Evolutionary conservation across 2,888 invertebrate species (phyloP).

Genomic region (Drosophila rellima): DNA sequence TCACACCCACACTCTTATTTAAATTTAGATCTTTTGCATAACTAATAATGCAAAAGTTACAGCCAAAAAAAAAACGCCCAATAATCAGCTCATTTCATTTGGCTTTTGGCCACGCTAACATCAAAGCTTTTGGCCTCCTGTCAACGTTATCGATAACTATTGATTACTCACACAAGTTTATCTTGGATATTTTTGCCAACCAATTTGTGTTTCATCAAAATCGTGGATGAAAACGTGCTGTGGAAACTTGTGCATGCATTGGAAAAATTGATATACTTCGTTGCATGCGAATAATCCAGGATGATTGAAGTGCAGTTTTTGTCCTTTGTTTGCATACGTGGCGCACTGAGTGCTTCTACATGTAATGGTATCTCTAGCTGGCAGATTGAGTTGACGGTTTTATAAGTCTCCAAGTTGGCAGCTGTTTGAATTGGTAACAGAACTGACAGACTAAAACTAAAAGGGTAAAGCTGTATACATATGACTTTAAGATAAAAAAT

Average conservation of each 20-base stretch:
- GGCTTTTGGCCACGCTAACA: constrained; percentile 18
- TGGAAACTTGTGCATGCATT: constrained; percentile 17
- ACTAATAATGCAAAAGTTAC: constrained; percentile 32
- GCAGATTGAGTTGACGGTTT: constrained; percentile 11
- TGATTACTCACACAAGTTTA: constrained; percentile 7
- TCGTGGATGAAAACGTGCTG: constrained; percentile 10
- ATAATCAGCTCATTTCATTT: constrained; percentile 45
- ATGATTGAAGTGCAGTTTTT: constrained; percentile 55
- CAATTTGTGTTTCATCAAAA: constrained; percentile 9
- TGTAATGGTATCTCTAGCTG: constrained; percentile 3
- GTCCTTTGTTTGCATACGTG: constrained; percentile 20
- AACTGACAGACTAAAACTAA: background rate
- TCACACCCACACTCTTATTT: background rate
- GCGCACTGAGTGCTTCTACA: constrained; percentile 16
- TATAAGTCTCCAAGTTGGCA: constrained; percentile 18
- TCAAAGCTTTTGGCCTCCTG: background rate
- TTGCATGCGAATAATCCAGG: constrained; percentile 37
- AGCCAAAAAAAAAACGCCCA: constrained; percentile 7
- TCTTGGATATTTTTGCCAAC: background rate
- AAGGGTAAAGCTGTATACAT: background rate
- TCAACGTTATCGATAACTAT: constrained; percentile 20
- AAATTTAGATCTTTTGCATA: constrained; percentile 35
- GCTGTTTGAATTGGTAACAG: background rate
- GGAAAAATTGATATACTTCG: constrained; percentile 38
- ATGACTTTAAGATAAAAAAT: no score